These are phyloP conservation scores for Acheta domesticus DNA, from an alignment of 2,888 invertebrate species.

Conservation along the genomic window DNA sequence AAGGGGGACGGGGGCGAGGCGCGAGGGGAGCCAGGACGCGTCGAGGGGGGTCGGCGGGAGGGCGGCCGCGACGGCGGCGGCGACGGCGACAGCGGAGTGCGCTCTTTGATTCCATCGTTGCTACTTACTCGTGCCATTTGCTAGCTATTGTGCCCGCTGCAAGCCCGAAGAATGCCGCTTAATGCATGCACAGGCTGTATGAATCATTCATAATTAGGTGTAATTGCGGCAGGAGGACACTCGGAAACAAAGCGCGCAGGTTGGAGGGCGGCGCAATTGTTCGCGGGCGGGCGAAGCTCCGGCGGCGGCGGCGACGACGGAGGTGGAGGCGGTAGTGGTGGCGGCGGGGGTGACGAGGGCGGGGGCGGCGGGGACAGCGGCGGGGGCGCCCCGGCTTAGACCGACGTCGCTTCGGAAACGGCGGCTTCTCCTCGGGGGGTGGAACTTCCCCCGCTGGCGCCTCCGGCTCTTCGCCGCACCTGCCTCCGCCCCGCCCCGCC, in stretches of 20 bases:
- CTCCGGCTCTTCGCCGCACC: slow-evolving; percentile 4
- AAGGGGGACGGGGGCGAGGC: too few relatives aligned
- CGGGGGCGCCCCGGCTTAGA: neutral
- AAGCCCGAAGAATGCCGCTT: slow-evolving; percentile 25
- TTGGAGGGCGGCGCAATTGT: slow-evolving; percentile 12
- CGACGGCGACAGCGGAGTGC: neutral
- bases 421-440: neutral
- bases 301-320: neutral
- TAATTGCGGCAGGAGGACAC: slow-evolving; percentile 30
- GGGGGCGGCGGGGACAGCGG: neutral
- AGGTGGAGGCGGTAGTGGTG: neutral
- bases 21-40: too few relatives aligned
- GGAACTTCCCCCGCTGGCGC: neutral
- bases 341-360: neutral
- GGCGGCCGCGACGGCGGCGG: neutral
- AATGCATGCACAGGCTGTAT: slow-evolving; percentile 28
- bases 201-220: slow-evolving; percentile 34
- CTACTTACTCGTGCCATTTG: slow-evolving; percentile 25
- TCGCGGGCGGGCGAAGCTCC: slow-evolving; percentile 19
- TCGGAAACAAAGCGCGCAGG: slow-evolving; percentile 31
- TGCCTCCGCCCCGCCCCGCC: neutral
- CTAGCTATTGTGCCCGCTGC: slow-evolving; percentile 27
- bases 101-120: slow-evolving; percentile 9
- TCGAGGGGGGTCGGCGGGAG: neutral
- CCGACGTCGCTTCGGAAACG: neutral